These are phyloP conservation scores for Hyaena hyaena DNA, from an alignment of 2,113 vertebrate genomes.

Conservation along the genomic window DNA sequence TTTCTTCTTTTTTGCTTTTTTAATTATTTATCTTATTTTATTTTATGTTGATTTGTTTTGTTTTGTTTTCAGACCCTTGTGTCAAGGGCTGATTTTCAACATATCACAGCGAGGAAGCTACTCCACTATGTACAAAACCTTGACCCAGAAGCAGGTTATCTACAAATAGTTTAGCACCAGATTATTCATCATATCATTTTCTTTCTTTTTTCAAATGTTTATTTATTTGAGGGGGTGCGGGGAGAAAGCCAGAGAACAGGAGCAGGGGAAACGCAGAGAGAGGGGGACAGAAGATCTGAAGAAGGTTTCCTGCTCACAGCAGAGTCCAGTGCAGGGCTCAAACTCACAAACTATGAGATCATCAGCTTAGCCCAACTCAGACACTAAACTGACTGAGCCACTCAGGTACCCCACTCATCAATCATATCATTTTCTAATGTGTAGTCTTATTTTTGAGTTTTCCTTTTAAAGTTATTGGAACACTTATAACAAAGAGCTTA, in stretches of 20 bases:
- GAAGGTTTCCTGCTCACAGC: too few relatives aligned
- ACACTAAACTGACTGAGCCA: too few relatives aligned
- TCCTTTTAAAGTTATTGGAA: conserved; percentile 3
- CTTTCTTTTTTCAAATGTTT: background rate
- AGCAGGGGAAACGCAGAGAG: too few relatives aligned
- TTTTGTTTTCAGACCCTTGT: background rate
- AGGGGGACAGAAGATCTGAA: too few relatives aligned
- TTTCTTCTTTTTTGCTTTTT: background rate
- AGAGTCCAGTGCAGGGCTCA: too few relatives aligned
- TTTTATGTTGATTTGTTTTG: background rate
- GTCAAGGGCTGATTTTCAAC: background rate
- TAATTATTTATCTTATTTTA: background rate
- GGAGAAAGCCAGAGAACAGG: too few relatives aligned
- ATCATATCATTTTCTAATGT: background rate
- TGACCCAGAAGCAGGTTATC: background rate
- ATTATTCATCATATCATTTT: background rate
- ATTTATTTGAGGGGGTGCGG: too few relatives aligned
- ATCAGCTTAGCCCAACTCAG: too few relatives aligned
- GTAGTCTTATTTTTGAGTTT: conserved; percentile 26
- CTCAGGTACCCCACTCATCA: too few relatives aligned
- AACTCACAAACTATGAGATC: too few relatives aligned
- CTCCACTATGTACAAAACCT: background rate
- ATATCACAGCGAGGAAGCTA: background rate
- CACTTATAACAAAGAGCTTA: conserved; percentile 7
- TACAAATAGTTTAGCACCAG: background rate